Percentiles rank a stretch among this genome's conserved stretches.
phyloP scores from a whole-genome alignment of 1,140 invertebrate species.

The Neomicropteryx cornuta region DNA sequence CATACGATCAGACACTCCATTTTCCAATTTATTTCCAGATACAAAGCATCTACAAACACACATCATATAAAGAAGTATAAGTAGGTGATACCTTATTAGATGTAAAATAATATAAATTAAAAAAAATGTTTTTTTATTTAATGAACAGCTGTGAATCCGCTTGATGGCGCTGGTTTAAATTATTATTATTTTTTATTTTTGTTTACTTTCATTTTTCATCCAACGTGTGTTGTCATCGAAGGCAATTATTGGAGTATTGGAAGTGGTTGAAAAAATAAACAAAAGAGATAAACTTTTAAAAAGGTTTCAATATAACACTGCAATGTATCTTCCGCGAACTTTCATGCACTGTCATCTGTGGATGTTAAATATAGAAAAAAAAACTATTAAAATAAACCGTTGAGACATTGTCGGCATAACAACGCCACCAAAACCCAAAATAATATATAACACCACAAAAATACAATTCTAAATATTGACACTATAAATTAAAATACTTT shows the following conservation, averaged over 20 bases:
- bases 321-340: neutral
- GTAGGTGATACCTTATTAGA: too few species aligned
- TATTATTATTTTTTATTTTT: too few species aligned
- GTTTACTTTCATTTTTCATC: too few species aligned
- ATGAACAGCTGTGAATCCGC: too few species aligned
- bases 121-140: neutral
- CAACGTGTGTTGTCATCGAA: too few species aligned
- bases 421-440: neutral
- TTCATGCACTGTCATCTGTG: neutral
- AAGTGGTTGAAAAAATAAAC: neutral
- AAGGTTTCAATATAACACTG: slow-evolving; percentile 1
- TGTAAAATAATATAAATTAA: neutral
- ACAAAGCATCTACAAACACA: too few species aligned
- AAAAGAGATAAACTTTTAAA: neutral
- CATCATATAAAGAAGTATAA: too few species aligned
- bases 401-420: neutral
- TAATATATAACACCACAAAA: neutral
- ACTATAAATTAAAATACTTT: neutral
- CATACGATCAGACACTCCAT: too few species aligned
- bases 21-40: too few species aligned
- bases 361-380: slow-evolving; percentile 3
- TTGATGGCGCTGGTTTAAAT: too few species aligned
- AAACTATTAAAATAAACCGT: neutral
- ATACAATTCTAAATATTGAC: neutral
- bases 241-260: too few species aligned